Evolutionary conservation across 2,113 vertebrate genomes (phyloP).

Genomic region (Antechinus stuartii): DNA sequence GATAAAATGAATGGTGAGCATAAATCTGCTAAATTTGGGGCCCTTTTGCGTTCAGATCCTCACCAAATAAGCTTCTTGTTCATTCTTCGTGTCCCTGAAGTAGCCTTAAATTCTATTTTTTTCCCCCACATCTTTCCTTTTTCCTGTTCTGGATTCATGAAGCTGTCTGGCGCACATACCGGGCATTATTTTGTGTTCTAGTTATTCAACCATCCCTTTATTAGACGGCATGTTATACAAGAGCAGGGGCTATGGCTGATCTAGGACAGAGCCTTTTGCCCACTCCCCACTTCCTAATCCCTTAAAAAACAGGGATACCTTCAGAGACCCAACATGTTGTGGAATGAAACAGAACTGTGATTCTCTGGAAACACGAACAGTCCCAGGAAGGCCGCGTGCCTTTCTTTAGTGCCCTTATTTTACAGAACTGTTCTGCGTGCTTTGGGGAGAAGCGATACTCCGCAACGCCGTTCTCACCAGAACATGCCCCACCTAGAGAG

Average conservation of each 20-base stretch:
- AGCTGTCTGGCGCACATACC: neutral
- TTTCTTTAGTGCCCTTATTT: too few relatives aligned
- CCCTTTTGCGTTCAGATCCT: neutral
- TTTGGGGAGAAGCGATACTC: constrained; percentile 43
- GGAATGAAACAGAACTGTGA: neutral
- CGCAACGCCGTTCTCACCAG: constrained; percentile 1
- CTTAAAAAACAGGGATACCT: neutral
- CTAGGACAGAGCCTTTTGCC: neutral
- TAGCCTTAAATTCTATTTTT: neutral
- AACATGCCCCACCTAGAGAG: neutral
- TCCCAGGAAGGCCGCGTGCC: neutral
- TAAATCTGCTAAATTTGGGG: neutral
- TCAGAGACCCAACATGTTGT: neutral
- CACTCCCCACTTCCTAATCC: neutral
- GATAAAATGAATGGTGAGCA: neutral
- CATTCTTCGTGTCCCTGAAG: neutral
- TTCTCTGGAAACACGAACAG: constrained; percentile 41
- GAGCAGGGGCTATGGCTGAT: neutral
- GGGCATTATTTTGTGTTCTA: neutral
- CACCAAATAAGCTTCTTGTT: neutral
- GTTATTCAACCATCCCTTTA: neutral
- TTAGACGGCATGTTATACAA: neutral
- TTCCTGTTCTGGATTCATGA: neutral
- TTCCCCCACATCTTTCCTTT: neutral
- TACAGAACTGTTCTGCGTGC: constrained; percentile 35